Evolutionary conservation across 2,888 invertebrate species (phyloP).

Genomic region (Drosophila borborema): DNA sequence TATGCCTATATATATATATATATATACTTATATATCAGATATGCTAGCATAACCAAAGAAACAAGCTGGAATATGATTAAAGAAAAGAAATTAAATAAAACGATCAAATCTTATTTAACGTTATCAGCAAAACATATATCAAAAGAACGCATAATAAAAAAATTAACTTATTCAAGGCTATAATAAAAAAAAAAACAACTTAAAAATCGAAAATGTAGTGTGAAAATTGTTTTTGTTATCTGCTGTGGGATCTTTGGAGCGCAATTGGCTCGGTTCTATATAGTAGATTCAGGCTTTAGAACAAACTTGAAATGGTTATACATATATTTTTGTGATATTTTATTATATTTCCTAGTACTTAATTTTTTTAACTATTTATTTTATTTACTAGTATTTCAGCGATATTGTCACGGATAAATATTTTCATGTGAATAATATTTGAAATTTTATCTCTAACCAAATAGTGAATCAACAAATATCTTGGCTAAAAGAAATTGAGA

Average conservation of each 20-base stretch:
- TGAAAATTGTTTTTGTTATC: background rate
- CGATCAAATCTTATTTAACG: slow-evolving; percentile 63
- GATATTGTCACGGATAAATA: too few species aligned
- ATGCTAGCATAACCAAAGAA: slow-evolving; percentile 41
- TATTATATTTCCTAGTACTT: background rate
- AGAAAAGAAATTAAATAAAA: background rate
- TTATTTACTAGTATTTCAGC: too few species aligned
- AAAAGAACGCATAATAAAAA: slow-evolving; percentile 49
- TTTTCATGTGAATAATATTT: too few species aligned
- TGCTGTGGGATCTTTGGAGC: background rate
- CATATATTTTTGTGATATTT: background rate
- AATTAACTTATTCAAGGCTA: slow-evolving; percentile 62
- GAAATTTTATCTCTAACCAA: too few species aligned
- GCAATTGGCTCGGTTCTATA: too few species aligned
- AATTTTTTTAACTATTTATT: too few species aligned
- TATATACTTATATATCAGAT: slow-evolving; percentile 48
- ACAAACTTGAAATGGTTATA: too few species aligned
- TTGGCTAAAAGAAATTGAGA: too few species aligned
- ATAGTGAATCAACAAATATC: too few species aligned
- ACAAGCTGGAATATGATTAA: slow-evolving; percentile 47
- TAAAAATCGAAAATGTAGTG: slow-evolving; percentile 4
- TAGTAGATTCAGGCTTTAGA: too few species aligned
- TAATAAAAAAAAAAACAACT: slow-evolving; percentile 49
- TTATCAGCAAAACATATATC: slow-evolving; percentile 65
- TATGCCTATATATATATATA: slow-evolving; percentile 24